Base-by-base conservation (phyloP, 2,888 invertebrate genomes). In the Eurois occulta region DNA sequence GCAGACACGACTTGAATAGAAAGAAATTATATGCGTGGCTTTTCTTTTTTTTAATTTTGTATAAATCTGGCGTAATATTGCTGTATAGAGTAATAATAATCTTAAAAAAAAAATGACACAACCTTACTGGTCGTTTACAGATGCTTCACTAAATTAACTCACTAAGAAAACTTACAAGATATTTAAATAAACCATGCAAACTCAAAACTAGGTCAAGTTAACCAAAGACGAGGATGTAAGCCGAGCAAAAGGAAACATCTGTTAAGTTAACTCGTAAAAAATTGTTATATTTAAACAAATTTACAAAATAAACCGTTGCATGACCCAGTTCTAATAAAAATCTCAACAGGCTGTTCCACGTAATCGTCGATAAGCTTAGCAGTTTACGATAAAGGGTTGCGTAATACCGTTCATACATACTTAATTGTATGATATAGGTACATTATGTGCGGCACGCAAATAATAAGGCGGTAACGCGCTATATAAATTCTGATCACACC, bases 401-500 rank as follows among this genome's bases (percentile, higher is more conserved):
- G 76, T 66, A 66, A 64, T 67, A 62, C 4, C 32, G 41, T 58
- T 18, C n/a, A 55, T 38, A 73, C 35, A 46, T 70, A 73, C 35
- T 41, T 70, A 46, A 68, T 48, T 41, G 28, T 48, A 48, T 52
- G 55, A 38, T 71, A 62, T 28, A n/a, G n/a, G n/a, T n/a, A 43
- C 64, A 68, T 69, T 58, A 70, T 55, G 78, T 71, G 71, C 46
- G n/a, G 71, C 68, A 75, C 62, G 68, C 66, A 72, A 77, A 75
- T 66, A 77, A 70, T 41, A 80, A 66, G 72, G 43, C 68, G 55
- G 52, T 43, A 66, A 75, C 58, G 72, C 58, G 73, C 80, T 48
- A 83, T 87, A 87, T 82, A 84, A 80, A 91, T 90, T 90, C 88
- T 72, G 86, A 82, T 84, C 91, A 88, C 90, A 89, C 90, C 89